These are phyloP conservation scores for Pentamera pediparva DNA, from an alignment of 53 echinoderm and acorn worm species.

Conservation along the genomic window DNA sequence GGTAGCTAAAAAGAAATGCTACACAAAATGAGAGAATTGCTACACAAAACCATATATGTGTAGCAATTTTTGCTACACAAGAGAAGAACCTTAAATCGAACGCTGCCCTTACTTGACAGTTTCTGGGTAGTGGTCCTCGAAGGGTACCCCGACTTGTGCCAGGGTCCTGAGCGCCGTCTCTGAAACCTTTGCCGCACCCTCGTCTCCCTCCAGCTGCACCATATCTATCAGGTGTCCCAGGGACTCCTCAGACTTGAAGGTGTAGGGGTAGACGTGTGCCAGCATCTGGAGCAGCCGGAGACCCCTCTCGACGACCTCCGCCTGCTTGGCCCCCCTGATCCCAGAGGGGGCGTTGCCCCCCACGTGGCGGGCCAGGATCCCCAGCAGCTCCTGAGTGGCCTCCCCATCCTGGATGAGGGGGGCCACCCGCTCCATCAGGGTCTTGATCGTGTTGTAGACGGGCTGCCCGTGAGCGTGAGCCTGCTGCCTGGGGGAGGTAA, in stretches of 20 bases:
- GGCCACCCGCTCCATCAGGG: slow-evolving; percentile 81
- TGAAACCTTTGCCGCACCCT: slow-evolving; percentile 59
- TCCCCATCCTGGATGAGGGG: slow-evolving; percentile 74
- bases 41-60: too few relatives aligned
- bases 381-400: slow-evolving; percentile 71
- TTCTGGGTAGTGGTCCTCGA: slow-evolving; percentile 76
- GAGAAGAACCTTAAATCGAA: too few relatives aligned
- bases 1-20: too few relatives aligned
- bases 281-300: slow-evolving; percentile 76
- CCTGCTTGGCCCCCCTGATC: slow-evolving; percentile 51
- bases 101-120: slow-evolving; percentile 86
- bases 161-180: slow-evolving; percentile 85
- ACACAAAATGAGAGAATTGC: too few relatives aligned
- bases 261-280: slow-evolving; percentile 73
- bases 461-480: too few relatives aligned
- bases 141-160: slow-evolving; percentile 65
- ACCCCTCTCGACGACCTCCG: slow-evolving; percentile 60
- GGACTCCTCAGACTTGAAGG: slow-evolving; percentile 67
- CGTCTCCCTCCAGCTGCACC: slow-evolving; percentile 63
- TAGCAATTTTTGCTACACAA: too few relatives aligned
- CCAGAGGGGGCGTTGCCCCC: slow-evolving; percentile 61
- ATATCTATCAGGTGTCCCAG: slow-evolving; percentile 55
- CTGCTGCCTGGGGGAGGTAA: slow-evolving; percentile 56
- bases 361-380: slow-evolving; percentile 54
- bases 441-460: slow-evolving; percentile 76